Evolutionary conservation across 2,797 vertebrate genomes (phyloP).

Genomic region (Dipus sagitta): DNA sequence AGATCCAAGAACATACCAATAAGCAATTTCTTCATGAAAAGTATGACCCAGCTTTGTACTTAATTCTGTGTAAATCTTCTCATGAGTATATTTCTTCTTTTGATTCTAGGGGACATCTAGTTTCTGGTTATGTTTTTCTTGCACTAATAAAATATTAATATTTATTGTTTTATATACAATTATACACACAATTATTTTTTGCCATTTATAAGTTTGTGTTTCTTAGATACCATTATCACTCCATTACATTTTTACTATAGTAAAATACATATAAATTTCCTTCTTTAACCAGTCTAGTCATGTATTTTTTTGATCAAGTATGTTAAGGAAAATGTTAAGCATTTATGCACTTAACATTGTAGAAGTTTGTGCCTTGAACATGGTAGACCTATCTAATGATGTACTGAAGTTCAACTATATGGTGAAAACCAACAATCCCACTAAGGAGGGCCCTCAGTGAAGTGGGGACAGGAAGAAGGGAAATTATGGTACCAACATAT

Average conservation of each 20-base stretch:
- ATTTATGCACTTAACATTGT: conserved; percentile 23
- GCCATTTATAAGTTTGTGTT: conserved; percentile 14
- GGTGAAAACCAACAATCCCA: too few species aligned
- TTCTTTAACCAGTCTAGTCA: conserved; percentile 42
- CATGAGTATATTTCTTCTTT: conserved; percentile 34
- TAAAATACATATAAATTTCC: conserved; percentile 54
- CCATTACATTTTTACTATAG: conserved; percentile 12
- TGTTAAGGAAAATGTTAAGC: conserved; percentile 20
- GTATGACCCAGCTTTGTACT: conserved; percentile 32
- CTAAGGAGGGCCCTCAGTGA: too few species aligned
- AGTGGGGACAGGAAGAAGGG: too few species aligned
- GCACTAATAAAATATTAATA: conserved; percentile 24
- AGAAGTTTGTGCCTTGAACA: not conserved
- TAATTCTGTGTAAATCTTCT: conserved; percentile 56
- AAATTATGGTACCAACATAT: too few species aligned
- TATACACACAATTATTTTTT: conserved; percentile 55
- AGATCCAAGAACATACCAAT: not conserved
- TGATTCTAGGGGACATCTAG: conserved; percentile 19
- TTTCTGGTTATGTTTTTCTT: conserved; percentile 17
- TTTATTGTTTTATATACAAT: conserved; percentile 51
- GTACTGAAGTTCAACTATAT: not conserved
- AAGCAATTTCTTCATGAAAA: conserved; percentile 34
- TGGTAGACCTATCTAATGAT: not conserved
- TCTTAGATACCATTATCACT: not conserved
- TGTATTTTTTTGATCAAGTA: conserved; percentile 27